Base-by-base conservation (phyloP, 1,140 invertebrate species). In the Bombus cullumanus region DNA sequence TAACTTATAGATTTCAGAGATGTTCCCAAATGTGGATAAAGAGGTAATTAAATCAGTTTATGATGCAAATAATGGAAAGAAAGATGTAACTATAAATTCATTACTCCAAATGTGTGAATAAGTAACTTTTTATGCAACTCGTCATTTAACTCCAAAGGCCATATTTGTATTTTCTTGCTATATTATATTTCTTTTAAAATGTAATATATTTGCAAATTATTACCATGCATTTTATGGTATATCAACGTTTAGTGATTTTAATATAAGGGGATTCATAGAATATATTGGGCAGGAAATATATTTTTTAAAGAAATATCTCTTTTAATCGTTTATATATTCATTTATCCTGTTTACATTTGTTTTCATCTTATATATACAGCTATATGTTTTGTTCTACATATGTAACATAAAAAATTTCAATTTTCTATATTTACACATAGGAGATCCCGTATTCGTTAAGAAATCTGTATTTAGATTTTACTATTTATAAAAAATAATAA, bases 11-110 rank as follows among this genome's bases (percentile, higher is more conserved):
- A 97, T 99, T 83, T 96, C 98, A 92, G 98, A 99, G 95, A 99
- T 99, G 98, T 99, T 99, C 95, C 98, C 99, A 34, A 98, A 97
- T 93, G 97, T 99, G 93, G 98, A 99, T 90, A 97, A 97, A 89
- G 98, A 99, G 92, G 98, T 99, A 3, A 97, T 99, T 59, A 97
- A 97, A 94, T 98, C 98, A 2, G 97, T 99, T 34, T 96, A 98
- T 92, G 98, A 99, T 94, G 97, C 97, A 15, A 98, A 99, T 93
- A 94, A 97, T 73, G 98, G 98, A 9, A 98, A 98, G 94, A 99
- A 99, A 94, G 98, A 99, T 93, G 96, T 96, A 28, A 98, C 98
- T 22, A 98, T 99, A 83, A 99, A 98, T 95, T 97, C 98, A 13
- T 96, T 99, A 68, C 95, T 99, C n/a, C 97, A 98, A 94, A 98